These are phyloP conservation scores for Caenorhabditis sp. DNA, from an alignment of 2,888 invertebrate species.

Conservation along the genomic window DNA sequence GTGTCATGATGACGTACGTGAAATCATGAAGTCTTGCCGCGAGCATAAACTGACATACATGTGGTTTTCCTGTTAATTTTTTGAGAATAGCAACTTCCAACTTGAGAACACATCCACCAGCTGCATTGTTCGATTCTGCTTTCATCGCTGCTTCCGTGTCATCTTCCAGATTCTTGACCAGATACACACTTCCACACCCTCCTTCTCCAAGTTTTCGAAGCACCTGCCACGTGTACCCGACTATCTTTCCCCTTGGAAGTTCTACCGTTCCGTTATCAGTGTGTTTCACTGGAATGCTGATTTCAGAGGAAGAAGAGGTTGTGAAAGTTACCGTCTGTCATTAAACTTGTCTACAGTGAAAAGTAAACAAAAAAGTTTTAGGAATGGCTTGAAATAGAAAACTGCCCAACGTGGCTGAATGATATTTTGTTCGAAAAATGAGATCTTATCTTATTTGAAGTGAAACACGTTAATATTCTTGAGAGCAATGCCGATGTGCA, in stretches of 20 bases:
- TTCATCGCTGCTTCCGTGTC: constrained; percentile 73
- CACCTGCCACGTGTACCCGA: constrained; percentile 68
- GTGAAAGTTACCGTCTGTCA: constrained; percentile 43
- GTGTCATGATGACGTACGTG: constrained; percentile 79
- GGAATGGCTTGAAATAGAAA: too few species aligned
- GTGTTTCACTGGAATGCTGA: constrained; percentile 28
- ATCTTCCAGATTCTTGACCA: constrained; percentile 87
- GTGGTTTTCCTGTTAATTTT: constrained; percentile 59
- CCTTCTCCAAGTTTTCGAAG: constrained; percentile 98
- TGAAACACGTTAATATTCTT: too few species aligned
- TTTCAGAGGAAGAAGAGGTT: background rate
- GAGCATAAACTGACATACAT: constrained; percentile 75
- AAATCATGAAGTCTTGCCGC: constrained; percentile 73
- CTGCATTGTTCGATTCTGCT: constrained; percentile 73
- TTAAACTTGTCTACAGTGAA: constrained; percentile 36
- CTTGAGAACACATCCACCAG: constrained; percentile 77
- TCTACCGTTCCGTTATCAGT: constrained; percentile 58
- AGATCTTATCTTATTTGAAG: too few species aligned
- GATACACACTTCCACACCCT: constrained; percentile 98
- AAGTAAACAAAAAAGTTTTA: constrained; percentile 7
- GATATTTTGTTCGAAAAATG: too few species aligned
- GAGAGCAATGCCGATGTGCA: too few species aligned
- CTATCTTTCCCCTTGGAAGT: constrained; percentile 61
- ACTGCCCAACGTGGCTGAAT: too few species aligned
- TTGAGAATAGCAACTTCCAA: constrained; percentile 73